A percentile compares a stretch with the other conserved stretches of the same genome.
These are phyloP conservation scores for Aporophyla nigra DNA, from an alignment of 2,888 invertebrate species.

Conservation along the genomic window DNA sequence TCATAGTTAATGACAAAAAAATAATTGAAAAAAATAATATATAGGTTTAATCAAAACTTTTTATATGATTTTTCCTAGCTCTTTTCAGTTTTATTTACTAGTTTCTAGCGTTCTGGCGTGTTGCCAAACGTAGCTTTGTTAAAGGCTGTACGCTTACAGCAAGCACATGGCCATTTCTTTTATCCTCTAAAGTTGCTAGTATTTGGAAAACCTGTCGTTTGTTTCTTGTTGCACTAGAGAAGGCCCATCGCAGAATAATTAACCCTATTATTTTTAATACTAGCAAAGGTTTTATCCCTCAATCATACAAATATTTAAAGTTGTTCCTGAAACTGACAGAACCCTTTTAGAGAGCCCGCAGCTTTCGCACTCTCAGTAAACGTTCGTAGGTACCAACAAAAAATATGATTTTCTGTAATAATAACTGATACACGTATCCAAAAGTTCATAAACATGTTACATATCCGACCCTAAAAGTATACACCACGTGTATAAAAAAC, in stretches of 20 bases:
- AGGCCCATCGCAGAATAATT: not conserved
- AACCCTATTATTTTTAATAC: not conserved
- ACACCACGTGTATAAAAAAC: slow-evolving; percentile 56
- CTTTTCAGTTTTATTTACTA: slow-evolving; percentile 44
- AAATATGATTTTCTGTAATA: slow-evolving; percentile 57
- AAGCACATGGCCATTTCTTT: slow-evolving; percentile 23
- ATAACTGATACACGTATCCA: slow-evolving; percentile 51
- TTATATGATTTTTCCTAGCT: slow-evolving; percentile 28
- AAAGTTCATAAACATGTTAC: slow-evolving; percentile 61
- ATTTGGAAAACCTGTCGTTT: slow-evolving; percentile 7
- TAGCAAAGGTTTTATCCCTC: not conserved
- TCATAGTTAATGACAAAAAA: not conserved
- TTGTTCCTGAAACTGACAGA: not conserved
- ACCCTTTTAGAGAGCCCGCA: not conserved
- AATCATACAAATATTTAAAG: not conserved
- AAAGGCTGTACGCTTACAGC: slow-evolving; percentile 25
- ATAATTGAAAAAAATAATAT: not conserved
- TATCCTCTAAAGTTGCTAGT: slow-evolving; percentile 8
- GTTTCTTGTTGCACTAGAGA: not conserved
- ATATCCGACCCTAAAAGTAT: slow-evolving; percentile 50
- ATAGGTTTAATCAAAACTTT: slow-evolving; percentile 32
- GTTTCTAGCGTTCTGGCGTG: slow-evolving; percentile 35
- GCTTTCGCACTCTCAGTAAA: slow-evolving; percentile 24
- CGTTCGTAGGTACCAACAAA: slow-evolving; percentile 26
- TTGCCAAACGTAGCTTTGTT: slow-evolving; percentile 44